phyloP scores from a whole-genome alignment of 2,113 vertebrate species.

The Oncorhynchus keta region DNA sequence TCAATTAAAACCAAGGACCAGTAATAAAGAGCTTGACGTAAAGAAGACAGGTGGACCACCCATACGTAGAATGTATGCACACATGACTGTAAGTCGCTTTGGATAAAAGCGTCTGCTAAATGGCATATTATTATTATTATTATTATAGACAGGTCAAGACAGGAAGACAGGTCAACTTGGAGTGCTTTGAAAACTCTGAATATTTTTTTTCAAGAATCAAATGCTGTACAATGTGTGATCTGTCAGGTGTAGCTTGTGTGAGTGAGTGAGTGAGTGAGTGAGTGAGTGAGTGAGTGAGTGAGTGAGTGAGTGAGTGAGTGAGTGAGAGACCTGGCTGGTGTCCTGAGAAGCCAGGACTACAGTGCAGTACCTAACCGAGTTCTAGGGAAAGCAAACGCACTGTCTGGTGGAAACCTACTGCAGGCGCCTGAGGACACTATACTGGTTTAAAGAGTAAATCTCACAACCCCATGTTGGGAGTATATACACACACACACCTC shows the following conservation, averaged over 20 bases:
- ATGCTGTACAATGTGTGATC: not conserved
- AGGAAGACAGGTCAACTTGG: not conserved
- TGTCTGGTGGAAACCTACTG: slow-evolving; percentile 50
- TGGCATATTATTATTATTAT: too few species aligned
- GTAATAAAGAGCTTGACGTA: not conserved
- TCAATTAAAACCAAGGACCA: not conserved
- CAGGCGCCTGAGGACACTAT: slow-evolving; percentile 17
- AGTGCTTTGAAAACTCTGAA: slow-evolving; percentile 1
- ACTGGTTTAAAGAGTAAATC: not conserved
- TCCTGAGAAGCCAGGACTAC: slow-evolving; percentile 12
- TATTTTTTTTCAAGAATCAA: slow-evolving; percentile 21
- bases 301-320: not conserved
- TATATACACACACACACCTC: too few species aligned
- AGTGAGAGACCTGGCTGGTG: too few species aligned
- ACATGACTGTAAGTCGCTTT: too few species aligned
- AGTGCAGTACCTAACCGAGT: slow-evolving; percentile 27
- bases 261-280: not conserved
- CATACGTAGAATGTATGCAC: too few species aligned
- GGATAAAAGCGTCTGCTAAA: too few species aligned
- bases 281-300: not conserved
- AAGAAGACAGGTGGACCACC: too few species aligned
- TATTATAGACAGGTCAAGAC: too few species aligned
- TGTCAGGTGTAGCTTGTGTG: slow-evolving; percentile 15
- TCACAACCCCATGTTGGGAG: not conserved
- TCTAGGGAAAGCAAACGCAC: slow-evolving; percentile 53